Evolutionary conservation across 1,140 invertebrate species (phyloP).

Genomic region (Drosophila azteca): DNA sequence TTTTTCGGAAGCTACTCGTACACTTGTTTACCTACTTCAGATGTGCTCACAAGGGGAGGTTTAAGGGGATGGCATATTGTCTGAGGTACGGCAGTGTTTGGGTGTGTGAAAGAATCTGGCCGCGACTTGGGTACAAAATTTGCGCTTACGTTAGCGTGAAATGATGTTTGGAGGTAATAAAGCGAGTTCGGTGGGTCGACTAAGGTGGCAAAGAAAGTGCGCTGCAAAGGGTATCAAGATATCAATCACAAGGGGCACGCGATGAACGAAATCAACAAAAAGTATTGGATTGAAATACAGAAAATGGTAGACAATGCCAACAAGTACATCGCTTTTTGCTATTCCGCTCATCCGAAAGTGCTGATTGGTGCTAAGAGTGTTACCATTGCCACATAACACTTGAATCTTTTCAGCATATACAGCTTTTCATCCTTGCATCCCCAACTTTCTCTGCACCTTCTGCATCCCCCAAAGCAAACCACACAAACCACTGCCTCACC

Average conservation of each 20-base stretch:
- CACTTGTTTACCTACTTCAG: slow-evolving; percentile 70
- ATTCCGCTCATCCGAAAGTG: too few species aligned
- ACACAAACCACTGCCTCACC: neutral
- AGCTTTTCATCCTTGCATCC: neutral
- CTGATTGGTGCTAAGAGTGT: too few species aligned
- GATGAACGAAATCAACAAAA: too few species aligned
- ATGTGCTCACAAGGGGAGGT: neutral
- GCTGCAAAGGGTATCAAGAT: slow-evolving; percentile 8
- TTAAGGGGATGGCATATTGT: slow-evolving; percentile 3
- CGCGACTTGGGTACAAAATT: slow-evolving; percentile 74
- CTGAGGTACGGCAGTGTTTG: neutral
- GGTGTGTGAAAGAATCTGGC: slow-evolving; percentile 44
- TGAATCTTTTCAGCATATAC: too few species aligned
- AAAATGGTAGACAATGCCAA: too few species aligned
- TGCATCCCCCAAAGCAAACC: neutral
- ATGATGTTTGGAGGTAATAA: slow-evolving; percentile 74
- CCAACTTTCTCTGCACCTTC: too few species aligned
- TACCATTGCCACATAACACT: too few species aligned
- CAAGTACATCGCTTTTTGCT: too few species aligned
- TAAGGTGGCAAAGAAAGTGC: slow-evolving; percentile 18
- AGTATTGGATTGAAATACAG: too few species aligned
- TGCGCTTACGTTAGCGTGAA: slow-evolving; percentile 79
- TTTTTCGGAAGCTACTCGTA: slow-evolving; percentile 62
- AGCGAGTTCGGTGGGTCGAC: slow-evolving; percentile 33
- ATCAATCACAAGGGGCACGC: too few species aligned